These are phyloP conservation scores for Emydoidea blandingii DNA, from an alignment of 2,797 vertebrate genomes.

Conservation along the genomic window DNA sequence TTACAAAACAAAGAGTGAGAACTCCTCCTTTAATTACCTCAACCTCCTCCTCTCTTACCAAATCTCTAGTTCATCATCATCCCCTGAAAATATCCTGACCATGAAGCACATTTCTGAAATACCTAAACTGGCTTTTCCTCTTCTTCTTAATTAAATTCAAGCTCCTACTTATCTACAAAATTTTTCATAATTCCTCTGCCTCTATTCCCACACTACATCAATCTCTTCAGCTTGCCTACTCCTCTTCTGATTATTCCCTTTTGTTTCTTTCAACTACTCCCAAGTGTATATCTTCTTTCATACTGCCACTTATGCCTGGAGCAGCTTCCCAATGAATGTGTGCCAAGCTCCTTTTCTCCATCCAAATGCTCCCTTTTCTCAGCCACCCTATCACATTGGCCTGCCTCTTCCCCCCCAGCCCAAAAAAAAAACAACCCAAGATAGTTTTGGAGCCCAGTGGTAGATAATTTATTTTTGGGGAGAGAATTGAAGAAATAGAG, in stretches of 20 bases:
- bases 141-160: neutral
- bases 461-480: neutral
- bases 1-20: neutral
- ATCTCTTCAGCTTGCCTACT: neutral
- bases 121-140: neutral
- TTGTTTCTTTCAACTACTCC: neutral
- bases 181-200: neutral
- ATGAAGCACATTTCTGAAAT: neutral
- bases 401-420: neutral
- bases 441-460: neutral
- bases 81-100: neutral
- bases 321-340: neutral
- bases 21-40: neutral
- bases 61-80: neutral
- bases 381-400: neutral
- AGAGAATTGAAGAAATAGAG: rapidly evolving
- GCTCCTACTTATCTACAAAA: neutral
- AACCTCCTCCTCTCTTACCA: neutral
- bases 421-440: too few relatives aligned
- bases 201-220: neutral
- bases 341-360: neutral
- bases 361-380: neutral
- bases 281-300: neutral
- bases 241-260: neutral
- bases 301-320: neutral